Conservation (phyloP, 2,888 invertebrate species). For the Acanthococcus lagerstroemiae region DNA sequence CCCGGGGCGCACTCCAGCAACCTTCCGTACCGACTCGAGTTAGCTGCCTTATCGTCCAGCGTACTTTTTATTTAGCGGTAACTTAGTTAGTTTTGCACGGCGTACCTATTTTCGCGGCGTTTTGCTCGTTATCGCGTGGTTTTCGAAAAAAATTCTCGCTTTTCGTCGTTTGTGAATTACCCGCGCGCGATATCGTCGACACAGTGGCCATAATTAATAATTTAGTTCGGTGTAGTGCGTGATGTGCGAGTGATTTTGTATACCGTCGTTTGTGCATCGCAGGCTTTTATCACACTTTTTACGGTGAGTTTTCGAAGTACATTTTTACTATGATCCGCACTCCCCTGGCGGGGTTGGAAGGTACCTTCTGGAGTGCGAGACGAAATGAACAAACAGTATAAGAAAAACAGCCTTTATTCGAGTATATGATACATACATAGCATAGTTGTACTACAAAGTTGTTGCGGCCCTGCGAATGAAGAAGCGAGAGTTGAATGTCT, state of each 20-base stretch:
- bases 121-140: neutral
- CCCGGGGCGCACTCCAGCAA: slow-evolving; percentile 18
- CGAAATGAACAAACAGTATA: neutral
- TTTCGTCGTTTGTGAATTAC: neutral
- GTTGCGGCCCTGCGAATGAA: too few species aligned
- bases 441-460: neutral
- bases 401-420: neutral
- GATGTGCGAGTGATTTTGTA: neutral
- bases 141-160: neutral
- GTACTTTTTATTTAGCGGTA: neutral
- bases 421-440: neutral
- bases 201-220: neutral
- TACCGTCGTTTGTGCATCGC: too few species aligned
- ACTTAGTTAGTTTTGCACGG: neutral
- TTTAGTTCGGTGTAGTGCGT: neutral
- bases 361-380: too few species aligned
- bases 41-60: neutral
- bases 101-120: neutral
- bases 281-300: neutral
- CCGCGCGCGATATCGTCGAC: neutral
- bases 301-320: neutral
- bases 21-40: slow-evolving; percentile 7
- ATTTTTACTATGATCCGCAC: neutral
- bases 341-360: neutral
- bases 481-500: too few species aligned